phyloP scores from a whole-genome alignment of 2,888 invertebrate genomes.

The Andrena bucephala region DNA sequence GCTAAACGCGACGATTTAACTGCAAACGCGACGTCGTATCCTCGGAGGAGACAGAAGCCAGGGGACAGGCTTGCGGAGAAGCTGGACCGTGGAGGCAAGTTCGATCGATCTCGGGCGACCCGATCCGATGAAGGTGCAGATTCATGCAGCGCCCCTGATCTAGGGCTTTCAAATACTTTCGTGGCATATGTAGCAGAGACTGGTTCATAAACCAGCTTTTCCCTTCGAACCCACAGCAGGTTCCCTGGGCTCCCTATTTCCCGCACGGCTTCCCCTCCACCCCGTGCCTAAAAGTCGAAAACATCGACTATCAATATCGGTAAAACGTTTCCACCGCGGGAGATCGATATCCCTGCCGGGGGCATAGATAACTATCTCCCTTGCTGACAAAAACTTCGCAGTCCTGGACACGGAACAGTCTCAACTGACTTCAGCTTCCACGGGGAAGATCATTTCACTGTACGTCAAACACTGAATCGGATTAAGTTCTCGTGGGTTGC shows the following conservation, averaged over 20 bases:
- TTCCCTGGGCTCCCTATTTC: not conserved
- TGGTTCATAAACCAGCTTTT: constrained; percentile 27
- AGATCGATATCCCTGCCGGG: constrained; percentile 6
- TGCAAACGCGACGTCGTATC: constrained; percentile 1
- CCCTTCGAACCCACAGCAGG: not conserved
- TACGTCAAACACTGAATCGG: constrained; percentile 18
- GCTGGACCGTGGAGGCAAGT: not conserved
- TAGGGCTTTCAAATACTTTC: not conserved
- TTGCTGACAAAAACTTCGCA: not conserved
- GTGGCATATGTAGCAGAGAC: constrained; percentile 14
- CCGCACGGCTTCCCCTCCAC: not conserved
- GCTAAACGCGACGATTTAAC: constrained; percentile 26
- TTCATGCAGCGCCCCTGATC: not conserved
- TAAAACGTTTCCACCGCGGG: constrained; percentile 11
- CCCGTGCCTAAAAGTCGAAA: constrained; percentile 18
- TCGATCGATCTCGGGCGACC: not conserved
- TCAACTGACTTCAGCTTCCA: constrained; percentile 5
- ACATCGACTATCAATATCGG: constrained; percentile 33
- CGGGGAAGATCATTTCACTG: not conserved
- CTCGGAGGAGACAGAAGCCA: not conserved
- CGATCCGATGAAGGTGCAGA: not conserved
- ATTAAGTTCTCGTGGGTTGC: not conserved
- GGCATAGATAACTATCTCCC: not conserved
- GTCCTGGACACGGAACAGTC: constrained; percentile 7
- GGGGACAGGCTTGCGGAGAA: not conserved